These are phyloP conservation scores for Centroberyx gerrardi DNA, from an alignment of 2,797 vertebrate species.

Conservation along the genomic window DNA sequence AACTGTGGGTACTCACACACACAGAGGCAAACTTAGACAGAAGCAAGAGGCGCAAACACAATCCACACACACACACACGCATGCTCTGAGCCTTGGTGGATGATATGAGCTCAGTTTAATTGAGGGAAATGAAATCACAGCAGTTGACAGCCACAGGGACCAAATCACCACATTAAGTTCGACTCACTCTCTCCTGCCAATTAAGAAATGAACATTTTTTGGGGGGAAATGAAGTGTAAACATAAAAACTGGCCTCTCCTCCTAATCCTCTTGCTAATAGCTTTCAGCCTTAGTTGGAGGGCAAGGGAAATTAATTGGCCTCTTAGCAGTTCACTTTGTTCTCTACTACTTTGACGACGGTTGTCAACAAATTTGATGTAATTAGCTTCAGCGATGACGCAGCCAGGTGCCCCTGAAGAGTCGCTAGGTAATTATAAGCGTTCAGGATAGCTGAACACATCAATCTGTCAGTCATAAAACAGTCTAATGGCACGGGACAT, in stretches of 20 bases:
- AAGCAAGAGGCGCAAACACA: constrained; percentile 32
- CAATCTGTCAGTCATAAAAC: constrained; percentile 48
- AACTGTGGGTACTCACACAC: constrained; percentile 39
- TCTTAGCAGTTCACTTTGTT: constrained; percentile 52
- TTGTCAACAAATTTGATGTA: constrained; percentile 58
- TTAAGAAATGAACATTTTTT: constrained; percentile 60
- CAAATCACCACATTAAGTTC: constrained; percentile 51
- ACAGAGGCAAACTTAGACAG: constrained; percentile 46
- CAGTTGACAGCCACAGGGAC: constrained; percentile 51
- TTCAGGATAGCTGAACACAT: constrained; percentile 44
- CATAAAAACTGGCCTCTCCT: constrained; percentile 45
- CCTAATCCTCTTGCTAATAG: constrained; percentile 40
- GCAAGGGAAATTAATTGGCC: constrained; percentile 53
- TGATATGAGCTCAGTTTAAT: constrained; percentile 60
- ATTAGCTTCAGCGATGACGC: constrained; percentile 49
- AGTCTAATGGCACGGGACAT: constrained; percentile 38
- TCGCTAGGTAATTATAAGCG: constrained; percentile 56
- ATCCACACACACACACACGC: constrained; percentile 30
- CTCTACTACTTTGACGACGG: constrained; percentile 40
- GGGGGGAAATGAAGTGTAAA: constrained; percentile 57
- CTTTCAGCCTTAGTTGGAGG: constrained; percentile 49
- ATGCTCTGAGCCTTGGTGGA: constrained; percentile 29
- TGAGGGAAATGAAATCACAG: constrained; percentile 55
- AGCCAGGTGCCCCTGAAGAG: constrained; percentile 61
- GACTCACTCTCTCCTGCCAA: constrained; percentile 53